phyloP scores from a whole-genome alignment of 1,140 invertebrate species.

The Drosophila mayri region DNA sequence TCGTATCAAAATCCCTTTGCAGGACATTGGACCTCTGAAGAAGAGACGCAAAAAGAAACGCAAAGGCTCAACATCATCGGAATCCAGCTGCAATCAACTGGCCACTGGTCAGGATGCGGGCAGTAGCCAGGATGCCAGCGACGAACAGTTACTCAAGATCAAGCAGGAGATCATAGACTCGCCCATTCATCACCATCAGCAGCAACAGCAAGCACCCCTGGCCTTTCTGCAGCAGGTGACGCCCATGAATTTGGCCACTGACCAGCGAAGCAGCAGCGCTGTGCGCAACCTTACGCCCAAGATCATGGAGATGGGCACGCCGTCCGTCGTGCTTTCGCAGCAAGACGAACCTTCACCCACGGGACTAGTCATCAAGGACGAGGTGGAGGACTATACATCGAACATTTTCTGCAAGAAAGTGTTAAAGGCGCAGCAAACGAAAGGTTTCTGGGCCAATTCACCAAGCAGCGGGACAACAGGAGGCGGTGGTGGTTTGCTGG shows the following conservation, averaged over 20 bases:
- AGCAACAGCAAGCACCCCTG: constrained; percentile 41
- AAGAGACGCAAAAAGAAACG: constrained; percentile 84
- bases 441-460: constrained; percentile 81
- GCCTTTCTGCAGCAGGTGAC: constrained; percentile 49
- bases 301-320: constrained; percentile 63
- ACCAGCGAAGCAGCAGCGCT: constrained; percentile 60
- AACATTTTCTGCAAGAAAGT: constrained; percentile 84
- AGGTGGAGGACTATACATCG: constrained; percentile 75
- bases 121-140: constrained; percentile 49
- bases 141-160: constrained; percentile 70
- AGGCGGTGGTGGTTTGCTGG: constrained; percentile 41
- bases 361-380: constrained; percentile 73
- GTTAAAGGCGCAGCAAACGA: constrained; percentile 82
- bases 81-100: constrained; percentile 76
- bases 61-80: constrained; percentile 81
- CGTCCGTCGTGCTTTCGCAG: constrained; percentile 23
- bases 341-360: constrained; percentile 48
- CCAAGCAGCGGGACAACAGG: constrained; percentile 58
- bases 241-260: constrained; percentile 78
- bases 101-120: constrained; percentile 54
- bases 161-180: constrained; percentile 83
- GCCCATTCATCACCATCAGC: constrained; percentile 57
- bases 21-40: constrained; percentile 82
- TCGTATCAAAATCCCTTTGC: not conserved
- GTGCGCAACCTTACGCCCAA: constrained; percentile 82